Conservation (phyloP, 2,797 vertebrate species). For the Paedocypris micromegethes region DNA sequence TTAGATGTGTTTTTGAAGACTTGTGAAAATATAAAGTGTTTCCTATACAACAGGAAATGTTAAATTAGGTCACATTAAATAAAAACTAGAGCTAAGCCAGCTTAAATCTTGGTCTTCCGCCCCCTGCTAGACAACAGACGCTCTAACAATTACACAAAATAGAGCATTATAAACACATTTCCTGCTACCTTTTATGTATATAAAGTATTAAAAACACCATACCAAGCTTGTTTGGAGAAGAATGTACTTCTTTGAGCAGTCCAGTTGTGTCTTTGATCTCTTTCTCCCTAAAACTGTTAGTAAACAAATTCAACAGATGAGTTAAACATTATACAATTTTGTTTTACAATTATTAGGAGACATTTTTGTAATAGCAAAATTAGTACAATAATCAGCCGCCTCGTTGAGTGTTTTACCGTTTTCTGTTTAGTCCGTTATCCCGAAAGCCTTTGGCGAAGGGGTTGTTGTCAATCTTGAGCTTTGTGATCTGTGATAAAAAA, state of each 20-base stretch:
- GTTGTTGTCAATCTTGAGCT: constrained; percentile 55
- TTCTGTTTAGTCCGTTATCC: constrained; percentile 48
- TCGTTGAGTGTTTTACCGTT: constrained; percentile 40
- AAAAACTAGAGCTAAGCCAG: no score
- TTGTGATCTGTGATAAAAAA: constrained; percentile 45
- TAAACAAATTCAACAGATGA: no score
- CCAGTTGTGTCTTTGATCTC: constrained; percentile 14
- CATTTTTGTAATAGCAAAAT: neutral
- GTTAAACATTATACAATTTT: neutral
- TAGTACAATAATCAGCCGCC: neutral
- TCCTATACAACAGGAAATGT: neutral
- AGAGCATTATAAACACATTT: no score
- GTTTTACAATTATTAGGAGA: no score
- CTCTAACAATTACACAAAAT: neutral
- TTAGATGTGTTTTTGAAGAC: neutral
- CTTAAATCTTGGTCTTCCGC: neutral
- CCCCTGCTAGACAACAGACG: constrained; percentile 1
- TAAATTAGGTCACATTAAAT: neutral
- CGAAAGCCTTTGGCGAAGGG: constrained; percentile 56
- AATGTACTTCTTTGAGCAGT: constrained; percentile 9
- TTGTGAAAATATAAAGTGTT: neutral
- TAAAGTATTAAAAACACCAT: neutral
- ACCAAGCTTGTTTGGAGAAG: constrained; percentile 26
- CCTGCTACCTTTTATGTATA: neutral
- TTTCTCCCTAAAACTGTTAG: constrained; percentile 39